Conservation (phyloP, 1,140 invertebrate species). For the Meloidogyne exigua region DNA sequence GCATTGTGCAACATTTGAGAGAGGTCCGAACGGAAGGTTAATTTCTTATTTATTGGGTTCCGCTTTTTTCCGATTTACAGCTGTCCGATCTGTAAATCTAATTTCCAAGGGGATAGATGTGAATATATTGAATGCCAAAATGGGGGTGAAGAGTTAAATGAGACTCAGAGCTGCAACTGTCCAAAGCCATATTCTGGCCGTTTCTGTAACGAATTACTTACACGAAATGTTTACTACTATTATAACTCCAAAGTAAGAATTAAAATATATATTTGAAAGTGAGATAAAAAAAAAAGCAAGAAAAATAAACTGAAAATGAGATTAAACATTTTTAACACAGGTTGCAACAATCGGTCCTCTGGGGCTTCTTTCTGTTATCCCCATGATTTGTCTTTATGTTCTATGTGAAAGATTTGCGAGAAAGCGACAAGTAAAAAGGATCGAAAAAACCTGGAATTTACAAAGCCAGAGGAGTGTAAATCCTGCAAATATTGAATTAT, state of each 20-base stretch:
- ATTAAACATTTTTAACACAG: too few relatives aligned
- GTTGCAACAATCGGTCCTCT: constrained; percentile 47
- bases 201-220: constrained; percentile 48
- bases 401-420: constrained; percentile 47
- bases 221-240: constrained; percentile 48
- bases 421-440: constrained; percentile 52
- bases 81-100: constrained; percentile 43
- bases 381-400: constrained; percentile 49
- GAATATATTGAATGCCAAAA: constrained; percentile 47
- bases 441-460: constrained; percentile 45
- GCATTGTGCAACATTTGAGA: constrained; percentile 46
- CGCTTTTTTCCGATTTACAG: constrained; percentile 17
- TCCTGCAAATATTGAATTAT: constrained; percentile 27
- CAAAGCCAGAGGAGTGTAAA: constrained; percentile 44
- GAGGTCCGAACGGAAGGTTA: constrained; percentile 46
- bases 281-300: too few relatives aligned
- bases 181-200: constrained; percentile 42
- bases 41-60: not conserved
- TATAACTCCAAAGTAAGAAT: constrained; percentile 48
- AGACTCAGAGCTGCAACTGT: constrained; percentile 43
- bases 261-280: not conserved
- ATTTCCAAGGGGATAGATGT: constrained; percentile 42
- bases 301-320: too few relatives aligned
- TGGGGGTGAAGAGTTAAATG: constrained; percentile 33
- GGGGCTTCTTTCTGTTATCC: constrained; percentile 45